Evolutionary conservation across 2,113 vertebrate genomes (phyloP).

Genomic region (Gyps fulvus): DNA sequence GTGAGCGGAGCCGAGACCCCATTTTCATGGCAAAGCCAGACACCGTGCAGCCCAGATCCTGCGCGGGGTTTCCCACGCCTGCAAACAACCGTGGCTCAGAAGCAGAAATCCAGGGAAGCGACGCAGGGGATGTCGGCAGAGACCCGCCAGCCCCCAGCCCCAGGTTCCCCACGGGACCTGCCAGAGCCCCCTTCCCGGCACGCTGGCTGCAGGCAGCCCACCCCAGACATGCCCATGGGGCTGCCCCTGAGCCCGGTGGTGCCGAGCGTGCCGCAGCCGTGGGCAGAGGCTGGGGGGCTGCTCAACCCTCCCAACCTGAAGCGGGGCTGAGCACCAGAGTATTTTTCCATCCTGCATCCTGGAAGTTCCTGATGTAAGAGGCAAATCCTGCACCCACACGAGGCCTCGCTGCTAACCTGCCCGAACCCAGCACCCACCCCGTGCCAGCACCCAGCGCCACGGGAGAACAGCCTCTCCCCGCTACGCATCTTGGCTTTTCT

Average conservation of each 20-base stretch:
- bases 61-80: accelerated
- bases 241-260: neutral
- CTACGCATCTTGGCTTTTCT: accelerated
- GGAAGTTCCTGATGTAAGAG: neutral
- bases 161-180: neutral
- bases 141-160: neutral
- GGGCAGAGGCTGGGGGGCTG: neutral
- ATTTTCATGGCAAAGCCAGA: neutral
- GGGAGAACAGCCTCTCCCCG: neutral
- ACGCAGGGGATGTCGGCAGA: accelerated
- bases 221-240: neutral
- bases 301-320: neutral
- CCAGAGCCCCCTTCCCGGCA: neutral
- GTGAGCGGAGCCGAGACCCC: accelerated
- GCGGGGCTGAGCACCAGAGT: accelerated
- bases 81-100: accelerated
- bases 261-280: accelerated
- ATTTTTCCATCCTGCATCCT: neutral
- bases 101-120: neutral
- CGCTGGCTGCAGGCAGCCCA: neutral
- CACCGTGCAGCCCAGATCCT: accelerated
- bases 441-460: accelerated
- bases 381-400: neutral
- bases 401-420: neutral
- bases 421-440: accelerated